These are phyloP conservation scores for Silurus aristotelis DNA, from an alignment of 2,797 vertebrate genomes.

Conservation along the genomic window DNA sequence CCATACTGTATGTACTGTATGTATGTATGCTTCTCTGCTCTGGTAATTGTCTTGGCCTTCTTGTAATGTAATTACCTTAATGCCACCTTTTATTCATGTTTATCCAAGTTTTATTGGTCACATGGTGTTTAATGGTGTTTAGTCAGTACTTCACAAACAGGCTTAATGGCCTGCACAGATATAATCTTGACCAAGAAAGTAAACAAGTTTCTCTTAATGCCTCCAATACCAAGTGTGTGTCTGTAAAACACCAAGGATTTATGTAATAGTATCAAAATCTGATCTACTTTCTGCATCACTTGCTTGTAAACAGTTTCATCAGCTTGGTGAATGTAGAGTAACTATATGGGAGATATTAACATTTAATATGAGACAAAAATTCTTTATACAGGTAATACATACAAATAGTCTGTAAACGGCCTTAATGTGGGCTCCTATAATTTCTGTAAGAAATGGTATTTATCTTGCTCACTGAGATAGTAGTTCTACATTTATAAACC, in stretches of 20 bases:
- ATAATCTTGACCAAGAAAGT: background rate
- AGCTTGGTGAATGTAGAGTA: background rate
- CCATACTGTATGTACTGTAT: background rate
- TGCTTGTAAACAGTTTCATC: background rate
- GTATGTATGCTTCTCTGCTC: background rate
- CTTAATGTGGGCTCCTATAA: background rate
- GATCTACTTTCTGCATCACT: background rate
- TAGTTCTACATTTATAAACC: background rate
- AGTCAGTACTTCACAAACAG: background rate
- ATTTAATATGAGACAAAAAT: background rate
- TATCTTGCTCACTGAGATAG: background rate
- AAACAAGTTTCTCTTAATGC: background rate
- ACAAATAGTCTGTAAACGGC: background rate
- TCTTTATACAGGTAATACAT: background rate
- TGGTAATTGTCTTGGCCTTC: background rate
- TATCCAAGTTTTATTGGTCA: background rate
- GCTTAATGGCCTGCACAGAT: background rate
- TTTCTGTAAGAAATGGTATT: background rate
- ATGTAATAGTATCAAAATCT: background rate
- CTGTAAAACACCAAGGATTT: background rate
- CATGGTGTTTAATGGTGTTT: slow-evolving; percentile 8
- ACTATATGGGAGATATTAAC: background rate
- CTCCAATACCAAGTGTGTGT: background rate
- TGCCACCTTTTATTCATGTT: background rate
- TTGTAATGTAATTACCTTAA: background rate